Evolutionary conservation across 2,888 invertebrate genomes (phyloP).

Genomic region (Lasius fuliginosus): DNA sequence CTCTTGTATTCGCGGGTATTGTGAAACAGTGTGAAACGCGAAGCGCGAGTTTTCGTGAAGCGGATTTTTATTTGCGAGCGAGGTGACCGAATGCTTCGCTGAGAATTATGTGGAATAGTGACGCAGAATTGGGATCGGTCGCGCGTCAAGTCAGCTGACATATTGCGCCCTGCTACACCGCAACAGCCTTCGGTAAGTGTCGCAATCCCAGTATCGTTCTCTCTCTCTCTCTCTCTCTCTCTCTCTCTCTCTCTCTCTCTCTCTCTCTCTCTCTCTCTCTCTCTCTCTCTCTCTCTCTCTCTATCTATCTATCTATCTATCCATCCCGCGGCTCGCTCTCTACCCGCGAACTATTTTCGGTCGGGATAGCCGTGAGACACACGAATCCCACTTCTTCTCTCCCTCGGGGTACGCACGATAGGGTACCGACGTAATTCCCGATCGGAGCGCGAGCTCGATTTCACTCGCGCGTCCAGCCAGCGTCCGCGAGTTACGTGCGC

Average conservation of each 20-base stretch:
- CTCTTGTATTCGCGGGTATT: conserved; percentile 53
- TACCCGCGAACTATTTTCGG: conserved; percentile 76
- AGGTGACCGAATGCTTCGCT: conserved; percentile 71
- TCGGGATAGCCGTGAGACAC: conserved; percentile 63
- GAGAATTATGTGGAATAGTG: conserved; percentile 86
- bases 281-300: not conserved
- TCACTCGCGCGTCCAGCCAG: conserved; percentile 12
- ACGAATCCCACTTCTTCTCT: not conserved
- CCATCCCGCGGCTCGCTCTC: conserved; percentile 30
- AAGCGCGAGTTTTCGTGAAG: conserved; percentile 25
- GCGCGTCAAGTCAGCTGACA: conserved; percentile 86
- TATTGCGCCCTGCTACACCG: conserved; percentile 86
- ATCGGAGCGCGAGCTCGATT: conserved; percentile 31
- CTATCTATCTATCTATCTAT: not conserved
- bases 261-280: not conserved
- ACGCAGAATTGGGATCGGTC: conserved; percentile 84
- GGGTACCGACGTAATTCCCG: conserved; percentile 1
- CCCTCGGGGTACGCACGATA: not conserved
- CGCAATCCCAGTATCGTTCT: conserved; percentile 64
- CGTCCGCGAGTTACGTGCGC: conserved; percentile 26
- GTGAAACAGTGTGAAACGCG: conserved; percentile 67
- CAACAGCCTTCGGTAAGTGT: conserved; percentile 85
- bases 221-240: not conserved
- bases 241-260: not conserved
- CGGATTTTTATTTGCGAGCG: conserved; percentile 53